Percentiles rank a stretch among this genome's conserved stretches.
Conservation (phyloP, 2,888 invertebrate species). For the Sturmia bella region DNA sequence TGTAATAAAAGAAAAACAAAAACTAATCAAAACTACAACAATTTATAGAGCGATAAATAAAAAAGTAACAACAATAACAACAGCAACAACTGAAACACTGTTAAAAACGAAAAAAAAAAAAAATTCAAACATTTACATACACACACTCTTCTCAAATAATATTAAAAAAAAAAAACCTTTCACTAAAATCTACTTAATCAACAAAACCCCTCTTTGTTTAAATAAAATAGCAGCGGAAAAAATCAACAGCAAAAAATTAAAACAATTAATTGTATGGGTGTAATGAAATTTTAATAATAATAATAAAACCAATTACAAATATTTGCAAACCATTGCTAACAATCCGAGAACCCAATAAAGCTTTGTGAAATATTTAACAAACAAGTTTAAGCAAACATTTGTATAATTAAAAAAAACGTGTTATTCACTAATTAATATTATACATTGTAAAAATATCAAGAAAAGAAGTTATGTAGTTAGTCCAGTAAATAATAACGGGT, state of each 20-base stretch:
- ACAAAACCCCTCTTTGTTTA: slow-evolving; percentile 47
- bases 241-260: slow-evolving; percentile 5
- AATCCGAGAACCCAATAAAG: slow-evolving; percentile 26
- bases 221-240: slow-evolving; percentile 31
- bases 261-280: slow-evolving; percentile 22
- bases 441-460: no score
- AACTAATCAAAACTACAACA: slow-evolving; percentile 70
- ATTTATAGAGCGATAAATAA: slow-evolving; percentile 62
- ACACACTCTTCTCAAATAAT: background rate
- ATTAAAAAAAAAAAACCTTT: slow-evolving; percentile 56
- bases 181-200: slow-evolving; percentile 58
- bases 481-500: no score
- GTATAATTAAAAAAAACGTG: no score
- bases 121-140: slow-evolving; percentile 38
- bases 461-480: no score
- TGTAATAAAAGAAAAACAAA: slow-evolving; percentile 43
- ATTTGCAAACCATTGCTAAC: slow-evolving; percentile 7
- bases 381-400: background rate
- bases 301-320: background rate
- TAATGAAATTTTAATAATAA: slow-evolving; percentile 31
- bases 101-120: slow-evolving; percentile 24
- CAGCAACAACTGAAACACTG: slow-evolving; percentile 20
- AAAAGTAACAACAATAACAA: slow-evolving; percentile 6
- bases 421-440: no score
- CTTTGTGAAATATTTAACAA: slow-evolving; percentile 10